Base-by-base conservation (phyloP, 2,888 invertebrate genomes). In the Cataglyphis rosenhaueri region DNA sequence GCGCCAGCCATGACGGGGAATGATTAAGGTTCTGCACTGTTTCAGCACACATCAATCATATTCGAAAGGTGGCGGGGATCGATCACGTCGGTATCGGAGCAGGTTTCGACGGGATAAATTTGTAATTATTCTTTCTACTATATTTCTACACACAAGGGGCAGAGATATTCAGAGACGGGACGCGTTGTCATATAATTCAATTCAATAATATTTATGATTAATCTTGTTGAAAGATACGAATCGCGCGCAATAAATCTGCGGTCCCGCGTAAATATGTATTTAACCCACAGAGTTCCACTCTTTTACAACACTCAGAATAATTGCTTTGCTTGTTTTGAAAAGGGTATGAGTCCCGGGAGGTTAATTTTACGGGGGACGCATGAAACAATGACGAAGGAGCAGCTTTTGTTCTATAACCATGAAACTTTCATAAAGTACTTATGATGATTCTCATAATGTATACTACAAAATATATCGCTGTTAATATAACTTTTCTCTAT, bases 31-130 rank as follows among this genome's bases (percentile, higher is more conserved):
- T 44, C 61, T 64, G 74, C 84, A 84, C 81, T 89, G 89, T 94
- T 95, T 85, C 93, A 96, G 96, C 97, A 87, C 98, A 98, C 95
- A 98, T 98, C 92, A 98, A 98, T 94, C 97, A 98, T 95, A 97
- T 98, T 92, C 96, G 98, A 89, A 95, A 96, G 82, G 97, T 98
- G 87, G 97, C 97, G 8, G 98, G 98, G 82, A 96, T 98, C 89
- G 97, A 98, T 94, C 98, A 98, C 94, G 97, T 98, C 86, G 98
- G 98, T 12, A 96, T 98, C 88, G 98, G 98, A 38, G 98, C 98
- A 44, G 98, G 98, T 62, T 98, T 97, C 95, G 98, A 98, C 93
- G 98, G 98, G 91, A 96, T 96, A 91, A 96, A 96, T 93, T 95
- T 95, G 96, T 96, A 94, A 95, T 95, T 94, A 92, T 92, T 88